Evolutionary conservation across 2,113 vertebrate species (phyloP).

Genomic region (Coracopsis vasa): DNA sequence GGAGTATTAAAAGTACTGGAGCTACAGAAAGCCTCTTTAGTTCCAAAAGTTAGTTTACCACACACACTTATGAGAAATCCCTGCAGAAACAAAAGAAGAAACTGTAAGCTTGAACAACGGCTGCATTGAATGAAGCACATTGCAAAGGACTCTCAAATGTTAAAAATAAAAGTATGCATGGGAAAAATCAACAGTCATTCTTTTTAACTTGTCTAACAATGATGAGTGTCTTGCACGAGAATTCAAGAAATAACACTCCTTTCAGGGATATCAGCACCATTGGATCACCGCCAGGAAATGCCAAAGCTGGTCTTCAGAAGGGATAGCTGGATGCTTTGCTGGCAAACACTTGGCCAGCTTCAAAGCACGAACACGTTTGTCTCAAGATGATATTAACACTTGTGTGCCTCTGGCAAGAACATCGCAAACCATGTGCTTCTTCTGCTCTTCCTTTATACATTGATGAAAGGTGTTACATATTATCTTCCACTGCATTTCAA

Average conservation of each 20-base stretch:
- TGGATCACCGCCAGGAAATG: background rate
- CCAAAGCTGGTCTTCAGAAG: background rate
- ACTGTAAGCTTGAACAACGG: background rate
- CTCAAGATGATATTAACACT: background rate
- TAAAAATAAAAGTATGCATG: background rate
- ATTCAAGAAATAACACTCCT: background rate
- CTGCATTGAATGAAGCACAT: background rate
- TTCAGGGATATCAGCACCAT: background rate
- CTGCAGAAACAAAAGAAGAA: background rate
- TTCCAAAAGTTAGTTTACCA: background rate
- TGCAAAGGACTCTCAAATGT: background rate
- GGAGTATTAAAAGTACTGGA: background rate
- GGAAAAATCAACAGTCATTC: background rate
- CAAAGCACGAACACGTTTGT: background rate
- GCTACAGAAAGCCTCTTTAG: background rate
- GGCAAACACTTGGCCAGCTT: background rate
- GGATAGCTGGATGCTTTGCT: background rate
- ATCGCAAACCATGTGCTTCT: background rate
- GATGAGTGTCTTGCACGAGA: background rate
- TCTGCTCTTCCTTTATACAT: background rate
- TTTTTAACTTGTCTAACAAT: background rate
- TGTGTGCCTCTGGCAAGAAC: background rate
- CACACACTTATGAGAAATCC: background rate
- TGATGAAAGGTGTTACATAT: background rate
- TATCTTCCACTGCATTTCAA: background rate